Evolutionary conservation across 64 coral and sea anemone species (phyloP), one percentile per base, ranked within the genome.

Genomic region (Dendronephthya gigantea): DNA sequence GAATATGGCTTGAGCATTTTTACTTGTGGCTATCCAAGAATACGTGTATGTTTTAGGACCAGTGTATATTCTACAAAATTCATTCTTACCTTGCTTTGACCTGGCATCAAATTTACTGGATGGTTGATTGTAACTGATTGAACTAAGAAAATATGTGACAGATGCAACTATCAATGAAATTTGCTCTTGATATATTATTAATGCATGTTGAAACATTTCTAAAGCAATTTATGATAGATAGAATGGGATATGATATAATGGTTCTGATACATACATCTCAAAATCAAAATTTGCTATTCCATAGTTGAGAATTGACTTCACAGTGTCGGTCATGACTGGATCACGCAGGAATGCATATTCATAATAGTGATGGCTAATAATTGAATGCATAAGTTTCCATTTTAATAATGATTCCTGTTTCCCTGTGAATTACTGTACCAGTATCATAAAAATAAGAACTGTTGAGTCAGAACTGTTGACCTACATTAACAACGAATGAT

Each of bases 281-380:
- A 79, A 79, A 79, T 79, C 31, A 39, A 33, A 79, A 39, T 79
- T 79, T 17, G 72, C 32, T 28, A 79, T 79, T 79, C 72, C 72
- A 29, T 79, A 79, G 36, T 79, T 79, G 32, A 79, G 72, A 79
- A 79, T 19, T 35, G 72, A 79, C 37, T 79, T 39, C 3, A 34
- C 32, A 9, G 72, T 79, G 25, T 62, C 55, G 19, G 55, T 23
- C 55, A 62, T 62, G 25, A 62, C 55, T 17, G 55, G 55, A 62
- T 62, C 55, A 62, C 55, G 55, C 25, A 62, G 25, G 25, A 62
- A 62, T 6, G 55, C 55, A 23, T n/a, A 62, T n/a, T 62, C 55
- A 62, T 62, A 62, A n/a, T 62, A 62, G 55, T 62, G 55, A 22
- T 62, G 10, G 55, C 55, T 62, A 23, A 1, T 23, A 62, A 45